These are phyloP conservation scores for Graptemys geographica DNA, from an alignment of 2,797 vertebrate species.

Conservation along the genomic window DNA sequence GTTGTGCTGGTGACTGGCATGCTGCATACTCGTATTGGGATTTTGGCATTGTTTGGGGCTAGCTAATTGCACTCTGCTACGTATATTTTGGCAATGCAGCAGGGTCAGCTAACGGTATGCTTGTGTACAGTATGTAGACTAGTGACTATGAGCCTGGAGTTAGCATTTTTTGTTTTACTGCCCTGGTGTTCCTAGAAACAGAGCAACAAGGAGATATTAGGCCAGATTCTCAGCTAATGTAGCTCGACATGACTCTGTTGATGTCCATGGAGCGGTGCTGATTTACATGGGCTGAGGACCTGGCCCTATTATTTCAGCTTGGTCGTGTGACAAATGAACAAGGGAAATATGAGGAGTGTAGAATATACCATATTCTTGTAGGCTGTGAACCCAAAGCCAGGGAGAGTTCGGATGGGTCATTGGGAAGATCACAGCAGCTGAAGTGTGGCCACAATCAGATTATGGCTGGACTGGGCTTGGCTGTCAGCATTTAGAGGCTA, in stretches of 20 bases:
- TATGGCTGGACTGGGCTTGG: background rate
- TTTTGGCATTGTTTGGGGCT: rapidly evolving
- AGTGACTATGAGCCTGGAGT: too few relatives aligned
- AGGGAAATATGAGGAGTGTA: background rate
- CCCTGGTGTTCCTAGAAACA: rapidly evolving
- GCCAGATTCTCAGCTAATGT: rapidly evolving
- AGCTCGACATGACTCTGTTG: rapidly evolving
- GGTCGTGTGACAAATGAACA: background rate
- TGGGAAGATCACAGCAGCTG: background rate
- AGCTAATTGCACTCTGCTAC: rapidly evolving
- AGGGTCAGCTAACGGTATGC: background rate
- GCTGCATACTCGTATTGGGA: background rate
- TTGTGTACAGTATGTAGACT: background rate
- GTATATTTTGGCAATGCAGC: background rate
- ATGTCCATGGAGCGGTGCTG: background rate
- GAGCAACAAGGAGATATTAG: rapidly evolving
- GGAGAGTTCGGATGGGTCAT: background rate
- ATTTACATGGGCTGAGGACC: background rate
- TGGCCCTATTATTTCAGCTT: rapidly evolving
- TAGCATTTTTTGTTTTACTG: rapidly evolving
- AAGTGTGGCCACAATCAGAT: rapidly evolving
- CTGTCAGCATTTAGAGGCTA: rapidly evolving
- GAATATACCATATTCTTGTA: background rate
- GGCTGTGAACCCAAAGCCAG: background rate
- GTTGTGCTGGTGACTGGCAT: background rate